Conservation (phyloP, 2,113 vertebrate genomes). For the Paracanthobrama guichenoti region DNA sequence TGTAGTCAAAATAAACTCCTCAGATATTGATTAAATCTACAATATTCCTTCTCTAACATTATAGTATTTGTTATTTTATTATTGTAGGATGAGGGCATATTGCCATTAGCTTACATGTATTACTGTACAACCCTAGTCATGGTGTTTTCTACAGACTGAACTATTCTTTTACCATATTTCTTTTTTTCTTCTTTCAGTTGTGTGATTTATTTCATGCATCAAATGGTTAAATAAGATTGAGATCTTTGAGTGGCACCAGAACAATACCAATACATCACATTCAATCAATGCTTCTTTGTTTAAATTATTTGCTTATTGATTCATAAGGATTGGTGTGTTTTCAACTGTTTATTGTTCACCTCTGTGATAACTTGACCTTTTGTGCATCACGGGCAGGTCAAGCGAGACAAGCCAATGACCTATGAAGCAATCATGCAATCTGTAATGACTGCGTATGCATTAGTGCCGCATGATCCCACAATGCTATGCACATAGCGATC, state of each 20-base stretch:
- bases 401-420: conserved; percentile 33
- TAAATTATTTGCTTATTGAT: neutral
- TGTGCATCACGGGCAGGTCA: conserved; percentile 3
- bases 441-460: conserved; percentile 23
- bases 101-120: neutral
- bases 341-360: conserved; percentile 7
- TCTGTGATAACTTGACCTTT: conserved; percentile 23
- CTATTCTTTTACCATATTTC: neutral
- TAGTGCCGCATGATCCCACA: conserved; percentile 12
- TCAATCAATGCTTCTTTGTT: neutral
- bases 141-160: neutral
- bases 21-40: too few species aligned
- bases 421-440: conserved; percentile 43
- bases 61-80: neutral
- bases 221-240: neutral
- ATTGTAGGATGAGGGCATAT: neutral
- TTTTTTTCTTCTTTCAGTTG: neutral
- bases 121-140: neutral
- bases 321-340: neutral
- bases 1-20: too few species aligned
- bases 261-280: neutral
- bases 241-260: neutral
- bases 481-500: neutral
- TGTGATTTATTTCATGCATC: neutral
- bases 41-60: neutral